Evolutionary conservation across 2,888 invertebrate genomes (phyloP).

Genomic region (Drosophila pseudotalamancana): DNA sequence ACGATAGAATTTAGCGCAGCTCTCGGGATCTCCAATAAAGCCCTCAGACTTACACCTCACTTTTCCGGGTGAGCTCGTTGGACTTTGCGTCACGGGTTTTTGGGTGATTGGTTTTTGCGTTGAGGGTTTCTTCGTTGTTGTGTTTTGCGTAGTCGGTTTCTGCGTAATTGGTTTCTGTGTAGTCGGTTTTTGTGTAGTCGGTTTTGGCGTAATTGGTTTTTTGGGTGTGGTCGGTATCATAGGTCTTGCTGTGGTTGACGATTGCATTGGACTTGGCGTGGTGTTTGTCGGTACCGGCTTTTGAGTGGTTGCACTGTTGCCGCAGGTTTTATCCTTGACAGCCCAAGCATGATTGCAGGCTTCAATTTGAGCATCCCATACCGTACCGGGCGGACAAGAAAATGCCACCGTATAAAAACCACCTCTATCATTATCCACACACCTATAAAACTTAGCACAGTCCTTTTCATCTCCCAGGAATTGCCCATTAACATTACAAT

Average conservation of each 20-base stretch:
- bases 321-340: constrained; percentile 71
- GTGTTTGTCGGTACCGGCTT: constrained; percentile 37
- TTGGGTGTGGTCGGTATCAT: constrained; percentile 12
- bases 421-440: constrained; percentile 85
- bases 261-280: constrained; percentile 20
- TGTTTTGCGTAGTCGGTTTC: background rate
- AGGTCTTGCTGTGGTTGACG: constrained; percentile 12
- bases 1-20: constrained; percentile 88
- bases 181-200: constrained; percentile 15
- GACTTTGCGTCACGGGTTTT: constrained; percentile 40
- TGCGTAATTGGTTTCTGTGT: constrained; percentile 27
- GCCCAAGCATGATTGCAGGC: constrained; percentile 85
- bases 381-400: constrained; percentile 86
- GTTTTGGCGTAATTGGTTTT: constrained; percentile 24
- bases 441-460: constrained; percentile 87
- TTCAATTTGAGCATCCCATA: constrained; percentile 86
- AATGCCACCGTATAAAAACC: constrained; percentile 85
- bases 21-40: constrained; percentile 83
- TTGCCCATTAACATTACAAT: constrained; percentile 74
- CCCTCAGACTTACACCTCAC: constrained; percentile 84
- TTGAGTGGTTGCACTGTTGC: constrained; percentile 46
- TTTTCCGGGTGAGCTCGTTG: constrained; percentile 33
- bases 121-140: constrained; percentile 8
- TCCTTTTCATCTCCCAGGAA: constrained; percentile 84
- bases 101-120: constrained; percentile 9